These are phyloP conservation scores for Entomyzon cyanotis DNA, from an alignment of 2,113 vertebrate genomes.

Conservation along the genomic window DNA sequence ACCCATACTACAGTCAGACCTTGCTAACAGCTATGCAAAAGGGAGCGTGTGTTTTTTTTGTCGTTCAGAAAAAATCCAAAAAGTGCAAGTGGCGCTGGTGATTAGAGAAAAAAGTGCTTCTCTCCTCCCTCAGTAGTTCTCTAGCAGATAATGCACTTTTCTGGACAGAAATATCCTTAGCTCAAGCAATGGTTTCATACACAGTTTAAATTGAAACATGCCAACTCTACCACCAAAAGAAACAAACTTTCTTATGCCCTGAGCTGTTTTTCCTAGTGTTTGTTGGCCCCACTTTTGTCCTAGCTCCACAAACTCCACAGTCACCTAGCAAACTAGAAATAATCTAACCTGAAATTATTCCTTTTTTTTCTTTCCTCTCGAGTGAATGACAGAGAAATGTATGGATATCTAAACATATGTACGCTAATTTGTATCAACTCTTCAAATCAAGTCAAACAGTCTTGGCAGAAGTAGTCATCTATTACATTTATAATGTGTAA, in stretches of 20 bases:
- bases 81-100: background rate
- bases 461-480: background rate
- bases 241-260: background rate
- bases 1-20: background rate
- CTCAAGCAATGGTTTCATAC: background rate
- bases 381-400: background rate
- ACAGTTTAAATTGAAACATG: background rate
- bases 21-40: background rate
- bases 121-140: background rate
- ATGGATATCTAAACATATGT: background rate
- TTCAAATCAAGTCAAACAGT: background rate
- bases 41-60: rapidly evolving
- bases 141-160: background rate
- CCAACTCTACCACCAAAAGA: background rate
- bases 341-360: background rate
- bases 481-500: background rate
- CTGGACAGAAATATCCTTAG: background rate
- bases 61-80: background rate
- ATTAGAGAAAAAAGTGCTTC: background rate
- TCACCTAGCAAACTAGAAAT: background rate
- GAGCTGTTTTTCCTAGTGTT: background rate
- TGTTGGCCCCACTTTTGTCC: background rate
- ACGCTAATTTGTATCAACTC: background rate
- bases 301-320: background rate
- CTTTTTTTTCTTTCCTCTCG: background rate